phyloP scores from a whole-genome alignment of 2,113 vertebrate species.

The Microtus oregoni region DNA sequence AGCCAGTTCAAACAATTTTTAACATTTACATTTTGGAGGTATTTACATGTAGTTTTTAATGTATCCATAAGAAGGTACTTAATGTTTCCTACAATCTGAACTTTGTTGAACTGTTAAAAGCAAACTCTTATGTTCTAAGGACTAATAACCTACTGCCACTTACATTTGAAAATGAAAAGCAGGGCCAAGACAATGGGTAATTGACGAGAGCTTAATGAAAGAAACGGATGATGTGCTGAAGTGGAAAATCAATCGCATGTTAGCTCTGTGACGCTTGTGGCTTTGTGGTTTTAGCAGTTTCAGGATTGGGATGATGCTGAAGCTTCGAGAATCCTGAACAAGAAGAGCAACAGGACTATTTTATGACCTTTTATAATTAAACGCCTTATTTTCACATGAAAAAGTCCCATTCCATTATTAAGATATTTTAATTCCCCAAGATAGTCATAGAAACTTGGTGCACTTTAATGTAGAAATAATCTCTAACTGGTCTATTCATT shows the following conservation, averaged over 20 bases:
- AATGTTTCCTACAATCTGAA: background rate
- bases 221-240: background rate
- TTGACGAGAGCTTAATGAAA: constrained; percentile 1
- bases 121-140: background rate
- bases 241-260: background rate
- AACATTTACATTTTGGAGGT: background rate
- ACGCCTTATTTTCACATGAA: background rate
- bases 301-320: background rate
- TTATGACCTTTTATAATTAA: background rate
- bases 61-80: background rate
- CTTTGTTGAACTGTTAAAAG: background rate
- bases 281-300: background rate
- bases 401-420: background rate
- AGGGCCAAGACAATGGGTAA: background rate
- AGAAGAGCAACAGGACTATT: background rate
- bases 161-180: background rate
- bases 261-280: background rate
- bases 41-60: background rate
- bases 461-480: background rate
- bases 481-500: background rate
- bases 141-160: background rate
- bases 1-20: background rate
- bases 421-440: background rate
- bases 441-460: background rate
- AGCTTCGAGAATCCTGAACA: background rate